Evolutionary conservation across 1,140 invertebrate species (phyloP).

Genomic region (Drosophila kohkoa): DNA sequence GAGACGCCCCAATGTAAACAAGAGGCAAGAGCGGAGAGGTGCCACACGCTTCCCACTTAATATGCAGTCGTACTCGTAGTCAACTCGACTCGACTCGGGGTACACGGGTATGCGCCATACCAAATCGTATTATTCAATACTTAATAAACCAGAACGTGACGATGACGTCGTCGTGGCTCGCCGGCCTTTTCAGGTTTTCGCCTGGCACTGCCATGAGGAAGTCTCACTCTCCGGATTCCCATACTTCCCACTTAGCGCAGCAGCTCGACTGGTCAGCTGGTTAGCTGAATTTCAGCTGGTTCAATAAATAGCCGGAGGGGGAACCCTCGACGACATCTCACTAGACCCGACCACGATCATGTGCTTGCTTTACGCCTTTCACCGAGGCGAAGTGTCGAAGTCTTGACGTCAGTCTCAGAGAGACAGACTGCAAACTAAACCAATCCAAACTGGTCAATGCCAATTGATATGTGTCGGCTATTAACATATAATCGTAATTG

Average conservation of each 20-base stretch:
- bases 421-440: constrained; percentile 15
- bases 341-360: constrained; percentile 12
- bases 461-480: constrained; percentile 18
- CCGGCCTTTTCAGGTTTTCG: constrained; percentile 44
- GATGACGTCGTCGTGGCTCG: constrained; percentile 12
- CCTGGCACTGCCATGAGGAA: constrained; percentile 33
- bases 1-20: background rate
- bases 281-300: constrained; percentile 8
- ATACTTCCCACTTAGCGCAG: background rate
- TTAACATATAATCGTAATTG: background rate
- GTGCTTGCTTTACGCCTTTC: constrained; percentile 37
- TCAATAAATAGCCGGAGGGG: background rate
- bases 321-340: background rate
- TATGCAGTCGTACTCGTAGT: constrained; percentile 19
- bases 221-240: background rate
- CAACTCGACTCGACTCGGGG: constrained; percentile 1
- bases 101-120: constrained; percentile 11
- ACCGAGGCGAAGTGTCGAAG: background rate
- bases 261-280: background rate
- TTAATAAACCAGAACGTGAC: constrained; percentile 40
- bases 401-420: constrained; percentile 22
- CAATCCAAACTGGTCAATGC: constrained; percentile 34
- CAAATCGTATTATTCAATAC: constrained; percentile 39
- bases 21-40: background rate
- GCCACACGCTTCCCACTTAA: constrained; percentile 23